phyloP scores from a whole-genome alignment of 2,888 invertebrate species.

The Trissoscelio sp. region DNA sequence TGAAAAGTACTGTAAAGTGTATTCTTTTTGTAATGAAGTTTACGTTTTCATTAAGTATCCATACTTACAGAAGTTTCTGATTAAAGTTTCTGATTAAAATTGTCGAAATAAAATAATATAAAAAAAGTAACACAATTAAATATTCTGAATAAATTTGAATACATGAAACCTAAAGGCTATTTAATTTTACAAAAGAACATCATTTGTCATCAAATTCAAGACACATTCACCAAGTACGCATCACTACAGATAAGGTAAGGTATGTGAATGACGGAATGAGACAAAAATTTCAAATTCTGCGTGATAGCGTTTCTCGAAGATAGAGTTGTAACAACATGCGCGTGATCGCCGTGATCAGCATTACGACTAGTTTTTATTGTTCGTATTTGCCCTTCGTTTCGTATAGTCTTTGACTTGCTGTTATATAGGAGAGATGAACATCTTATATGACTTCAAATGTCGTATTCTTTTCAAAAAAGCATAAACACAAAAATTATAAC shows the following conservation, averaged over 20 bases:
- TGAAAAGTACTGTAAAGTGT: too few relatives aligned
- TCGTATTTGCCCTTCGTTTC: slow-evolving; percentile 48
- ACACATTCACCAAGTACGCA: slow-evolving; percentile 28
- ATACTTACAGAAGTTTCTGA: too few relatives aligned
- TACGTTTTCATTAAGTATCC: too few relatives aligned
- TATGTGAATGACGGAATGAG: slow-evolving; percentile 58
- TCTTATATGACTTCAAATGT: slow-evolving; percentile 19
- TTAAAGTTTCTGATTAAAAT: too few relatives aligned
- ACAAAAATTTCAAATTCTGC: slow-evolving; percentile 59
- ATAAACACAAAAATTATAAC: too few relatives aligned
- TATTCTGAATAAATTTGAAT: too few relatives aligned
- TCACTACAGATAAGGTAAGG: slow-evolving; percentile 63
- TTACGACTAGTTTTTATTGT: slow-evolving; percentile 69
- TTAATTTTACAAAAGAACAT: too few relatives aligned
- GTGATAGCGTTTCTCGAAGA: slow-evolving; percentile 55
- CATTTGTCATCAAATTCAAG: slow-evolving; percentile 37
- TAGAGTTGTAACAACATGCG: slow-evolving; percentile 64
- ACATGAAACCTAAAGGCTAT: too few relatives aligned
- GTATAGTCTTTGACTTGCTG: slow-evolving; percentile 39
- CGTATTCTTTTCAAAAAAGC: too few relatives aligned
- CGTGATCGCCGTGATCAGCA: slow-evolving; percentile 64
- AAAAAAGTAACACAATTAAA: too few relatives aligned
- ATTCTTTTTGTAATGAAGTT: too few relatives aligned
- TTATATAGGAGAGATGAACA: slow-evolving; percentile 12
- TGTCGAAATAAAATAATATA: too few relatives aligned